A percentile compares a stretch with the other conserved stretches of the same genome.
These are phyloP conservation scores for Coryphaenoides rupestris DNA, from an alignment of 2,113 vertebrate genomes.

Conservation along the genomic window DNA sequence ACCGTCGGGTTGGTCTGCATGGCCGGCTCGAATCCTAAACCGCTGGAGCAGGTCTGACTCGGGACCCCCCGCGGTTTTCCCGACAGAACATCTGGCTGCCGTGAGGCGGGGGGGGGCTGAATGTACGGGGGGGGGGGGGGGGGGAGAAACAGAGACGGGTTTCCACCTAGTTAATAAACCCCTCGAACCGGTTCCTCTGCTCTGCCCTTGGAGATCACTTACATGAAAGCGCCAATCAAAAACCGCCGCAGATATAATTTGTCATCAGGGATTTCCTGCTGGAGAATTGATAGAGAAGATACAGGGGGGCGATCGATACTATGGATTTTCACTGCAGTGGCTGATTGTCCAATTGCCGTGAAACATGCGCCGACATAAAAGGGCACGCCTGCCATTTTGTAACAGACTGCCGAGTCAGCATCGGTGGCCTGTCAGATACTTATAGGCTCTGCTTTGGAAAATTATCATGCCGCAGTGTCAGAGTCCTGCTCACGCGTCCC, in stretches of 20 bases:
- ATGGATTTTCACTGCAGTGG: constrained; percentile 99
- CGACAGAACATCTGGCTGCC: constrained; percentile 39
- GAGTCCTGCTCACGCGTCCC: constrained; percentile 74
- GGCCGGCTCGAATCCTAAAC: constrained; percentile 33
- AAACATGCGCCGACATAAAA: constrained; percentile 98
- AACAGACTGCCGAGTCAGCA: constrained; percentile 96
- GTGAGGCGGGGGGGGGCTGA: no score
- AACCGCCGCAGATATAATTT: constrained; percentile 99
- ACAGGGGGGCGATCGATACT: constrained; percentile 96
- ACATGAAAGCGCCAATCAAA: constrained; percentile 98
- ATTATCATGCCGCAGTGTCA: constrained; percentile 96
- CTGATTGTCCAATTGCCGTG: constrained; percentile 98
- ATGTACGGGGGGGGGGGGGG: no score
- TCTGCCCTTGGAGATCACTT: constrained; percentile 97
- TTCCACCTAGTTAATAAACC: constrained; percentile 90
- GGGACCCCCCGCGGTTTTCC: constrained; percentile 25
- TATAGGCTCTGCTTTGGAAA: constrained; percentile 92
- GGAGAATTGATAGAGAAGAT: constrained; percentile 99
- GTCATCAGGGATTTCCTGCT: constrained; percentile 99
- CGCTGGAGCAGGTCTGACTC: constrained; percentile 36
- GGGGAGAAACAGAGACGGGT: no score
- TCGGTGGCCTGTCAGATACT: constrained; percentile 86
- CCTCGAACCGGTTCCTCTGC: constrained; percentile 79
- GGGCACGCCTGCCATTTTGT: constrained; percentile 88
- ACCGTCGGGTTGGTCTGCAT: constrained; percentile 29